Evolutionary conservation across 2,797 vertebrate species (phyloP), one percentile per base, ranked within the genome.

Genomic region (Smutsia gigantea): DNA sequence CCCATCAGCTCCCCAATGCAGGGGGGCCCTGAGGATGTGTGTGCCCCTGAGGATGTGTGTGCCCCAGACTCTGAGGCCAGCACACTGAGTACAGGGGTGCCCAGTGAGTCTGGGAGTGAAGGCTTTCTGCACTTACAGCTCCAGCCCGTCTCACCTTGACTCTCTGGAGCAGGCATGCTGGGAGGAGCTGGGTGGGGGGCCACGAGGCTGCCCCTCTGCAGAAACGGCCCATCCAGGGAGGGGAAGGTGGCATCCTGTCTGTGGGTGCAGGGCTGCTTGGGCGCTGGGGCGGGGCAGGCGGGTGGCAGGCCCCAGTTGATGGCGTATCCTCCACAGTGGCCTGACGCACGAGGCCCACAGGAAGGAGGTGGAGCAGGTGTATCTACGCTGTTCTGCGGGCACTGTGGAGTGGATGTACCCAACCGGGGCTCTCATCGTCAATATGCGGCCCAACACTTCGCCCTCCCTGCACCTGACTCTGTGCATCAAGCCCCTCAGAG

Each of bases 331-430:
- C 96, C 2, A 0, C 97, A 99, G 99, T 49, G 99, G 99, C 37
- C 98, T 99, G 97, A 99, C 99, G 4, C 99, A 99, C 0, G 99
- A 99, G 98, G 99, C 99, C 53, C 99, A 99, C 98, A 98, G 99
- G 97, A 99, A 99, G 98, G 99, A 99, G 79, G 99, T 99, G 96
- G 99, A 99, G 96, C 99, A 99, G 99, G 99, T 99, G 97, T 99
- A 99, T 98, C 98, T 99, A 90, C 99, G 99, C 85, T 99, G 99
- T 95, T 99, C 99, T 0, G 99, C 99, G 83, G 99, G 99, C 14
- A 98, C 99, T 0, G 99, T 99, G 97, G 99, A 99, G 98, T 99
- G 99, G 99, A 98, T 99, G 96, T 99, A 99, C 98, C 99, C 99
- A 21, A 99, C 99, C 0, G 99, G 99, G 23, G 99, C 99, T 0